phyloP scores from a whole-genome alignment of 2,888 invertebrate species.

The Nephrotoma guestfalica region DNA sequence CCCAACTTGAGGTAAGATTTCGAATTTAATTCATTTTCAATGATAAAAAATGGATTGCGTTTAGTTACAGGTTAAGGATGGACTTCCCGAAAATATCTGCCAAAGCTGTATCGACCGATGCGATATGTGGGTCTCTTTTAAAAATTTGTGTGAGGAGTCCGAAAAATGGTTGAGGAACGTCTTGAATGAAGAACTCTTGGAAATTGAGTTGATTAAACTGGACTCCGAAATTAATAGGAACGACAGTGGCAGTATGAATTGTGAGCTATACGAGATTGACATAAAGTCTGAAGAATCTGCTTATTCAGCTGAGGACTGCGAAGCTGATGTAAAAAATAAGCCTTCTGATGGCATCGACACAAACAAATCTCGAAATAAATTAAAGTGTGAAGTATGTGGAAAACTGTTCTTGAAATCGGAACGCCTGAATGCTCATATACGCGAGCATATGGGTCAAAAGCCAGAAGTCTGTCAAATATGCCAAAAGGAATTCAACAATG shows the following conservation, averaged over 20 bases:
- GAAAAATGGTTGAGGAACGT: constrained; percentile 28
- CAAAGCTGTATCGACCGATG: constrained; percentile 31
- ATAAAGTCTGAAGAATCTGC: background rate
- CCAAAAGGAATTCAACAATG: constrained; percentile 33
- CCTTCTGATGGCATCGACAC: background rate
- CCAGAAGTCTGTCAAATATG: constrained; percentile 16
- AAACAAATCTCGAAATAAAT: background rate
- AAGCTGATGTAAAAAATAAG: background rate
- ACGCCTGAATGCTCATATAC: constrained; percentile 10
- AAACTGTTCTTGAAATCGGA: constrained; percentile 8
- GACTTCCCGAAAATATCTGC: constrained; percentile 31
- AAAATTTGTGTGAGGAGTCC: constrained; percentile 32
- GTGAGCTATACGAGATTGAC: background rate
- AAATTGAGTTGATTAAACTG: constrained; percentile 15
- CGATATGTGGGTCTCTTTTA: constrained; percentile 33
- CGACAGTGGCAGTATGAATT: background rate
- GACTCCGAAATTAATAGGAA: background rate
- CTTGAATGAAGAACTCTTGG: constrained; percentile 25
- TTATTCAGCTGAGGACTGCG: background rate
- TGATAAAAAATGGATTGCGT: constrained; percentile 1
- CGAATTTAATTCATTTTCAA: background rate
- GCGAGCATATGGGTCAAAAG: constrained; percentile 11
- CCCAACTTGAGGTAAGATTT: background rate
- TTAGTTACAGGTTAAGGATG: constrained; percentile 33
- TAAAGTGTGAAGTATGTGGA: constrained; percentile 8